Conservation (phyloP, 2,888 invertebrate genomes). For the Trichogramma dendrolimi region DNA sequence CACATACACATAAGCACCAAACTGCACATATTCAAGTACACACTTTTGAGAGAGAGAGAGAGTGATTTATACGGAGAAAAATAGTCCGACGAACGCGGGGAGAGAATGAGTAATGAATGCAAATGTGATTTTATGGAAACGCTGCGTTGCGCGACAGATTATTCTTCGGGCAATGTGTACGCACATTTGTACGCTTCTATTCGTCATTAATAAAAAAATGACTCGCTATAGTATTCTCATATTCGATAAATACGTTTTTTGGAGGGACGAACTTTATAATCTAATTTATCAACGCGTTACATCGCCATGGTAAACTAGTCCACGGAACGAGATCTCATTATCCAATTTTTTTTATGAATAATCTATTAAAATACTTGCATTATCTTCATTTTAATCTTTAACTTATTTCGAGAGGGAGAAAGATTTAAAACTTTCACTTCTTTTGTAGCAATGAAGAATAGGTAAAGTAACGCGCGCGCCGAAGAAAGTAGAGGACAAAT, state of each 20-base stretch:
- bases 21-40: slow-evolving; percentile 33
- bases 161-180: neutral
- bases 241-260: no score
- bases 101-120: slow-evolving; percentile 18
- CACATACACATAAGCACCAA: slow-evolving; percentile 15
- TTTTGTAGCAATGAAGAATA: no score
- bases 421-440: neutral
- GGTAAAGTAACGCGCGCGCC: no score
- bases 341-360: no score
- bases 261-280: no score
- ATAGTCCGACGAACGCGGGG: neutral
- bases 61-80: slow-evolving; percentile 10
- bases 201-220: no score
- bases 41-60: neutral
- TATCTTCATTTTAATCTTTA: slow-evolving; percentile 7
- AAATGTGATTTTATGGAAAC: slow-evolving; percentile 4
- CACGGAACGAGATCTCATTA: no score
- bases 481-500: slow-evolving; percentile 5
- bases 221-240: no score
- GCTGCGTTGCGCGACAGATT: slow-evolving; percentile 12
- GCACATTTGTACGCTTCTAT: neutral
- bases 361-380: no score
- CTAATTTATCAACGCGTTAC: no score
- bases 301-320: no score
- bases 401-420: neutral